These are phyloP conservation scores for Pteronura brasiliensis DNA, from an alignment of 2,113 vertebrate genomes.

Conservation along the genomic window DNA sequence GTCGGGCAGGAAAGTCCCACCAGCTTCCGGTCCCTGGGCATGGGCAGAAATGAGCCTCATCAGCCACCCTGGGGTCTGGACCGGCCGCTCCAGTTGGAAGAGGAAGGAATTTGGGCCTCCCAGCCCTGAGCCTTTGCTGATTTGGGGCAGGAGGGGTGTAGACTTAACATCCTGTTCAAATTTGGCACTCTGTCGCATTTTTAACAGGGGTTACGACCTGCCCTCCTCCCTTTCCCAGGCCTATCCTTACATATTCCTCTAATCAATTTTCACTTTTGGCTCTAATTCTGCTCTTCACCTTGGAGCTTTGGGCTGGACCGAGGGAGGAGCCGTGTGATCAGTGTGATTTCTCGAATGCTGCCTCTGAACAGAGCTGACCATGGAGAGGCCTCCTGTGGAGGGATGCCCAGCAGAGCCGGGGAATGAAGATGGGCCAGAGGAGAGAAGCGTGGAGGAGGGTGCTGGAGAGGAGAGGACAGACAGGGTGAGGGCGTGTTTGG, in stretches of 20 bases:
- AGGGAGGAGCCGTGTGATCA: not conserved
- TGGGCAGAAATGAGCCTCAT: not conserved
- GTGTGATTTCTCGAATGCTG: not conserved
- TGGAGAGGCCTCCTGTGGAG: not conserved
- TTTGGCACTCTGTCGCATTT: constrained; percentile 60
- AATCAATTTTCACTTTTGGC: constrained; percentile 70
- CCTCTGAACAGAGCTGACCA: not conserved
- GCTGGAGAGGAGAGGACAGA: not conserved
- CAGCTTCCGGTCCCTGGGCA: constrained; percentile 25
- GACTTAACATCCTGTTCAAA: constrained; percentile 77
- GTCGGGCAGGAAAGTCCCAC: not conserved
- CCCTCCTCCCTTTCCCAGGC: constrained; percentile 45
- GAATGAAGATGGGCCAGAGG: not conserved
- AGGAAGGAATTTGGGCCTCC: constrained; percentile 63
- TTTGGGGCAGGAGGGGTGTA: constrained; percentile 52
- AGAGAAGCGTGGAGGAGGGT: not conserved
- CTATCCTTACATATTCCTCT: constrained; percentile 43
- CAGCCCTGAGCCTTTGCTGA: constrained; percentile 55
- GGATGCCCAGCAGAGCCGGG: not conserved
- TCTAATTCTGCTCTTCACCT: constrained; percentile 58
- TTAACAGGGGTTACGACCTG: constrained; percentile 68
- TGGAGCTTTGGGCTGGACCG: not conserved
- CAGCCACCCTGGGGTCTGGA: not conserved
- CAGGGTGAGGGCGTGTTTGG: not conserved
- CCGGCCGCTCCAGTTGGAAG: not conserved